Evolutionary conservation across 2,113 vertebrate species (phyloP).

Genomic region (Catharus bicknelli): DNA sequence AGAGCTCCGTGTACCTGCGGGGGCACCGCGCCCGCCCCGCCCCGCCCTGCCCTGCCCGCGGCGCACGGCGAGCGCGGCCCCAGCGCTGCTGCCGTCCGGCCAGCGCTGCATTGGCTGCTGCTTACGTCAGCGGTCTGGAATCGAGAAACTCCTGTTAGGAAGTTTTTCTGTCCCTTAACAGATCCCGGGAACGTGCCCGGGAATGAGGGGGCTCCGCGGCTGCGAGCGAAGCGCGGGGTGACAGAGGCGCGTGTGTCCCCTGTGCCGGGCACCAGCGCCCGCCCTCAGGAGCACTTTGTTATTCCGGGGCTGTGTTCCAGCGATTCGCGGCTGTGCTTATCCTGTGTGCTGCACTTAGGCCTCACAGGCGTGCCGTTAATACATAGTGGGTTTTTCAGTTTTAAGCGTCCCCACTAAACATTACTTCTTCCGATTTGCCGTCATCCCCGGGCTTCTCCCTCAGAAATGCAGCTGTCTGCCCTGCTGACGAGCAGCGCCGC

Average conservation of each 20-base stretch:
- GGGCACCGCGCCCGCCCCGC: not conserved
- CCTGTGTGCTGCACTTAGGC: not conserved
- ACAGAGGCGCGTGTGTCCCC: not conserved
- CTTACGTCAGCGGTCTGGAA: slow-evolving; percentile 37
- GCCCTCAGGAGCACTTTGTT: not conserved
- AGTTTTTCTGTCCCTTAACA: not conserved
- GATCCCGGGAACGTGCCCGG: not conserved
- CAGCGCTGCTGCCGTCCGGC: not conserved
- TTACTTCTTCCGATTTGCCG: not conserved
- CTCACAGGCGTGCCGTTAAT: not conserved
- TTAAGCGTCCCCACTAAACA: not conserved
- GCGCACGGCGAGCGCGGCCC: not conserved
- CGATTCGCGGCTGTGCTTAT: not conserved
- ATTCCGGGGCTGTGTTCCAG: not conserved
- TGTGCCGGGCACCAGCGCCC: not conserved
- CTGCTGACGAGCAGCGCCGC: not conserved
- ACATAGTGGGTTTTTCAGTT: not conserved
- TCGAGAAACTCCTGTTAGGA: not conserved
- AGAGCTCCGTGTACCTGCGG: not conserved
- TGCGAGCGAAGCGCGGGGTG: not conserved
- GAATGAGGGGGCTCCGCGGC: not conserved
- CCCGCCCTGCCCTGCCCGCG: not conserved
- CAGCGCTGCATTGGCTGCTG: slow-evolving; percentile 5
- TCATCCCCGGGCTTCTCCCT: not conserved
- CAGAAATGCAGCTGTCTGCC: not conserved